Evolutionary conservation across 2,888 invertebrate genomes (phyloP).

Genomic region (Dioctria rufipes): DNA sequence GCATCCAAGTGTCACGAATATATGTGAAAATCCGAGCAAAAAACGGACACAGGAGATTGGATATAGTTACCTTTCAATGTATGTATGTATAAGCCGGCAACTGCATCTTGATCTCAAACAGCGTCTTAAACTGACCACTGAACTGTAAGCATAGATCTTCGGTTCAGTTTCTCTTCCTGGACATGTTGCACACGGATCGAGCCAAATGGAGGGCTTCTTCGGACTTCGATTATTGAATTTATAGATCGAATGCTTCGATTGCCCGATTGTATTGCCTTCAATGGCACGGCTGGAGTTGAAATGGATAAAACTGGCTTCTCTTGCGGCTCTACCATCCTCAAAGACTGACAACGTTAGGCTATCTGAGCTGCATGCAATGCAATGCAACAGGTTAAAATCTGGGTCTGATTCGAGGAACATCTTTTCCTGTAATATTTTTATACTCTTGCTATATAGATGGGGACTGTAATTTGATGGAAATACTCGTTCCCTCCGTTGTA

Average conservation of each 20-base stretch:
- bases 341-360: neutral
- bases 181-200: neutral
- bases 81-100: neutral
- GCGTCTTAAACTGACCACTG: constrained; percentile 30
- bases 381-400: constrained; percentile 27
- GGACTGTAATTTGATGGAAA: constrained; percentile 42
- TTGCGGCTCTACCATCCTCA: neutral
- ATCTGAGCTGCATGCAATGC: too few relatives aligned
- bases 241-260: constrained; percentile 43
- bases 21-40: constrained; percentile 30
- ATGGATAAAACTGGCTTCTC: constrained; percentile 9
- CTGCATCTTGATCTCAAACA: constrained; percentile 24
- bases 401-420: neutral
- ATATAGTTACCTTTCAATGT: neutral
- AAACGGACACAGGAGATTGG: neutral
- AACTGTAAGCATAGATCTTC: constrained; percentile 24
- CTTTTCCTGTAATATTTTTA: constrained; percentile 18
- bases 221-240: constrained; percentile 47
- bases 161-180: constrained; percentile 27
- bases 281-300: neutral
- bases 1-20: constrained; percentile 54
- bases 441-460: constrained; percentile 2
- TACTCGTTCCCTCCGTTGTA: constrained; percentile 23
- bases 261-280: constrained; percentile 7
- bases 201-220: constrained; percentile 11